phyloP scores from a whole-genome alignment of 23 tunicate species.

The Styela plicata region DNA sequence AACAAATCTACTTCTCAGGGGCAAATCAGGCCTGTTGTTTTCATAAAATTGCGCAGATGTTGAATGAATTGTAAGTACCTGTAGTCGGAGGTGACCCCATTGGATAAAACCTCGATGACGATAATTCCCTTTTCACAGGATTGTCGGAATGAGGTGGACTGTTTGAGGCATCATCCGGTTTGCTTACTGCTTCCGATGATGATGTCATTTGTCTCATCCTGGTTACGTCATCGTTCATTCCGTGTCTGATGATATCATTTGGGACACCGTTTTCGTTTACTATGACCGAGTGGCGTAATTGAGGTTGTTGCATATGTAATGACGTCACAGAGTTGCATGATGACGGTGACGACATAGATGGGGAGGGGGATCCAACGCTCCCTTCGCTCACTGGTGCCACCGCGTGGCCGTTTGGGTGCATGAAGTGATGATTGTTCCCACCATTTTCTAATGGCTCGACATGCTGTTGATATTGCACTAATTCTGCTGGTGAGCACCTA shows the following conservation, averaged over 20 bases:
- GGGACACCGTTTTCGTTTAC: not conserved
- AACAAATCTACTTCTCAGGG: no score
- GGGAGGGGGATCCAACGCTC: constrained; percentile 9
- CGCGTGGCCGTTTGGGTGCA: constrained; percentile 3
- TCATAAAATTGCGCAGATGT: no score
- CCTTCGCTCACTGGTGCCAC: not conserved
- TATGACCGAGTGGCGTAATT: not conserved
- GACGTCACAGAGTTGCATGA: not conserved
- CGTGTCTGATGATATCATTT: not conserved
- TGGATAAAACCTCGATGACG: not conserved
- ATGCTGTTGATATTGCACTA: not conserved
- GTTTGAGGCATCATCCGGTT: not conserved
- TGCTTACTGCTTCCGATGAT: not conserved
- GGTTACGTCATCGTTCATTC: not conserved
- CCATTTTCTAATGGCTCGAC: not conserved
- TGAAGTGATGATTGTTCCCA: not conserved
- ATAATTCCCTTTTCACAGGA: not conserved
- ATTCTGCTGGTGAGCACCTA: not conserved
- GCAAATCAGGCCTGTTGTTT: no score
- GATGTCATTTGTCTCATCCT: not conserved
- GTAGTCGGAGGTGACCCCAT: not conserved
- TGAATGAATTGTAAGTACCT: not conserved
- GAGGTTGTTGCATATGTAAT: not conserved
- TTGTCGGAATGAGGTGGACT: not conserved
- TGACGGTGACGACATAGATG: constrained; percentile 7